Evolutionary conservation across 2,113 vertebrate species (phyloP).

Genomic region (Guaruba guarouba): DNA sequence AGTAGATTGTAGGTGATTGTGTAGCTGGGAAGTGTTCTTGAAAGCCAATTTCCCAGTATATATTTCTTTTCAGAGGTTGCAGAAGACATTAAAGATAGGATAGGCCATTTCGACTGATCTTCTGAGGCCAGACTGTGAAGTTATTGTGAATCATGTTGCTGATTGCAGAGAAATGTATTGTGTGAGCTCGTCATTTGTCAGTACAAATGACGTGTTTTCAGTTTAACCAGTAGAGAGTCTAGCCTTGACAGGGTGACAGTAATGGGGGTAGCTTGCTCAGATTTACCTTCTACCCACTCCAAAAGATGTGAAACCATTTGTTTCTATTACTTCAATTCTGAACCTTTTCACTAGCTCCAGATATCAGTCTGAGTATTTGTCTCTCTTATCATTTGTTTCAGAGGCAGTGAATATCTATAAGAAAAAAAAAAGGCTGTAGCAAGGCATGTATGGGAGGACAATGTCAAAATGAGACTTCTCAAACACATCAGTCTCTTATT

Average conservation of each 20-base stretch:
- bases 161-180: conserved; percentile 3
- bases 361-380: conserved; percentile 23
- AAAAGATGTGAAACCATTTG: neutral
- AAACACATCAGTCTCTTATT: neutral
- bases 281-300: neutral
- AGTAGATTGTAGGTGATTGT: neutral
- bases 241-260: neutral
- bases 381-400: neutral
- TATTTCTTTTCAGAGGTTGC: neutral
- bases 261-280: neutral
- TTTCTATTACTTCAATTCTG: conserved; percentile 19
- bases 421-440: neutral
- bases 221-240: neutral
- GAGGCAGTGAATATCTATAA: neutral
- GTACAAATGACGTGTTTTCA: neutral
- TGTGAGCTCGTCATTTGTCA: neutral
- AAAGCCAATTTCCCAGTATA: neutral
- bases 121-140: conserved; percentile 22
- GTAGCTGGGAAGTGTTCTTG: neutral
- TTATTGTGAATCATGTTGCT: conserved; percentile 17
- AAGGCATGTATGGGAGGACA: neutral
- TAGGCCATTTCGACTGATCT: conserved; percentile 17
- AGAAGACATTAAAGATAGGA: conserved; percentile 28
- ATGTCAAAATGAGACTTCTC: neutral
- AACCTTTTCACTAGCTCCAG: conserved; percentile 10